Conservation (phyloP, 1,140 invertebrate species). For the Coptotermes formosanus region DNA sequence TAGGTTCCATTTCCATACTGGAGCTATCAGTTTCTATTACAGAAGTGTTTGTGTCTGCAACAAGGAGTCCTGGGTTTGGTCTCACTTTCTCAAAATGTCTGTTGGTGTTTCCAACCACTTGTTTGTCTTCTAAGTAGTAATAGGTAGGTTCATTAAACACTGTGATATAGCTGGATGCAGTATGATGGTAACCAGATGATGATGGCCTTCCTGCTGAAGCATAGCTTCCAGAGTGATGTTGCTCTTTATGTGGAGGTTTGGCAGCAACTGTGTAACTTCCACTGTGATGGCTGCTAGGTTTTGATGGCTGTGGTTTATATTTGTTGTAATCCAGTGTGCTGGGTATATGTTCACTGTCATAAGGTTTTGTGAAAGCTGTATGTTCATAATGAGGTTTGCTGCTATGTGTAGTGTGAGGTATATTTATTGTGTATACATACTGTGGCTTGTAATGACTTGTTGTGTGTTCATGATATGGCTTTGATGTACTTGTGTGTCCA, state of each 20-base stretch:
- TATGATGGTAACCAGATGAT: background rate
- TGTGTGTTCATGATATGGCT: constrained; percentile 18
- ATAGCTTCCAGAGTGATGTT: background rate
- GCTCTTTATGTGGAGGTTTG: background rate
- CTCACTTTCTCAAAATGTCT: background rate
- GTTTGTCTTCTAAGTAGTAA: background rate
- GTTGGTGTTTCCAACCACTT: background rate
- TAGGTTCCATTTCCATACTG: background rate
- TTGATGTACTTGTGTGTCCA: background rate
- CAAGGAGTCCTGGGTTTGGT: background rate
- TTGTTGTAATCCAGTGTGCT: constrained; percentile 12
- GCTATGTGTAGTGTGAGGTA: background rate
- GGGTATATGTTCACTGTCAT: background rate
- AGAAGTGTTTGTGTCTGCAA: background rate
- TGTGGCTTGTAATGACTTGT: constrained; percentile 20
- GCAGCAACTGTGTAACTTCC: background rate
- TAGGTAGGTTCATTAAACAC: constrained; percentile 19
- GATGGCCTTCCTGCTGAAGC: background rate
- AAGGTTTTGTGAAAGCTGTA: background rate
- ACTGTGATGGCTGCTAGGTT: background rate
- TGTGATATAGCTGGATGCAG: background rate
- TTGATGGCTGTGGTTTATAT: constrained; percentile 19
- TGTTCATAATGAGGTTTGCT: constrained; percentile 19
- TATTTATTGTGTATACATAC: background rate
- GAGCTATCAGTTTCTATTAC: background rate